These are phyloP conservation scores for Elaphurus davidianus DNA, from an alignment of 2,113 vertebrate genomes.

Conservation along the genomic window DNA sequence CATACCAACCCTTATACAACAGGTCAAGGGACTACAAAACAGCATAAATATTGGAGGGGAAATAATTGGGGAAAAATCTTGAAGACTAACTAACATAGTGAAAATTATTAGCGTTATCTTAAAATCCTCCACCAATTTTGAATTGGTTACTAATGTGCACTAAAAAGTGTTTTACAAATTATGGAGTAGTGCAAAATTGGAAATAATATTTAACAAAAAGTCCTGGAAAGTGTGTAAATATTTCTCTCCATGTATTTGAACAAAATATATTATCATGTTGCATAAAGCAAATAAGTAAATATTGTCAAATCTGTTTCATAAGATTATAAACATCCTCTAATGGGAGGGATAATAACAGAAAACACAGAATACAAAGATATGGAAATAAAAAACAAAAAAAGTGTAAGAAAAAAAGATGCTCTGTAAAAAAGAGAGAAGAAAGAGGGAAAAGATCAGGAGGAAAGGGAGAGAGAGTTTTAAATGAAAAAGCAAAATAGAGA, in stretches of 20 bases:
- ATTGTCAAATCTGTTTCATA: not conserved
- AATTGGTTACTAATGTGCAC: not conserved
- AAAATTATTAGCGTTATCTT: not conserved
- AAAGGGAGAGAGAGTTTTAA: not conserved
- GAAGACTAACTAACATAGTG: not conserved
- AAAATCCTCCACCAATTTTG: not conserved
- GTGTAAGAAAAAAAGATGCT: not conserved
- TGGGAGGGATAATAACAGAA: not conserved
- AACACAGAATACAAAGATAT: not conserved
- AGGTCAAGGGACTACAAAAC: not conserved
- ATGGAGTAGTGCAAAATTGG: not conserved
- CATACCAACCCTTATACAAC: not conserved
- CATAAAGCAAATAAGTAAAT: not conserved
- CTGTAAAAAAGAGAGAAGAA: not conserved
- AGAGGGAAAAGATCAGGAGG: not conserved
- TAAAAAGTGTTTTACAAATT: constrained; percentile 24
- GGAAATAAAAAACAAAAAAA: not conserved
- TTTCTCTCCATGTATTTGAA: not conserved
- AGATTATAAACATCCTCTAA: not conserved
- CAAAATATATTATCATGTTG: not conserved
- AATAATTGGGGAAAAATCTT: not conserved
- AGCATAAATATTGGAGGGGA: not conserved
- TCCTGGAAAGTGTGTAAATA: not conserved
- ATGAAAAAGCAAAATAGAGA: not conserved
- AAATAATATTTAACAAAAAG: not conserved